Evolutionary conservation across 2,113 vertebrate genomes (phyloP).

Genomic region (Podocnemis expansa): DNA sequence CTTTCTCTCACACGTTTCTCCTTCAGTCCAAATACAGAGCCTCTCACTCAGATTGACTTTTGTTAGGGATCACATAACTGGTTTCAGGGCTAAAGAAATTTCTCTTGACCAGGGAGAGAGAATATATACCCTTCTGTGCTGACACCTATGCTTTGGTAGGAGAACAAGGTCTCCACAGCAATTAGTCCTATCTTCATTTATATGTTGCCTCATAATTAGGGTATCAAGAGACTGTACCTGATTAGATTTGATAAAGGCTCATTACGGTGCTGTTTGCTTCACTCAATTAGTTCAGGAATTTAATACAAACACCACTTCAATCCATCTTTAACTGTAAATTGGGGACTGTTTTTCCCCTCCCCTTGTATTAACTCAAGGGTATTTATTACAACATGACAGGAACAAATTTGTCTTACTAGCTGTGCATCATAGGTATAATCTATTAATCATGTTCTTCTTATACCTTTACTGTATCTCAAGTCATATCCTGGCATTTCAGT

Average conservation of each 20-base stretch:
- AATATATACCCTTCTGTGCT: not conserved
- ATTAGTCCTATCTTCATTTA: conserved; percentile 47
- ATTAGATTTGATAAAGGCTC: conserved; percentile 47
- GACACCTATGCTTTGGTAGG: not conserved
- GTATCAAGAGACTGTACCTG: not conserved
- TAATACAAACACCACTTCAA: not conserved
- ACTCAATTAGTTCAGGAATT: conserved; percentile 5
- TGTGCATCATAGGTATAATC: not conserved
- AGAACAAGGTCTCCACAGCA: not conserved
- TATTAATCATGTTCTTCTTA: not conserved
- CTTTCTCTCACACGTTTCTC: not conserved
- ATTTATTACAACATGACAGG: not conserved
- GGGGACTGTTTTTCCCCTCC: not conserved
- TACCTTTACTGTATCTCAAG: not conserved
- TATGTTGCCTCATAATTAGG: conserved; percentile 1
- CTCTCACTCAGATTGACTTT: fast-evolving
- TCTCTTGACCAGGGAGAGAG: not conserved
- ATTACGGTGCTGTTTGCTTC: not conserved
- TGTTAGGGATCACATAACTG: fast-evolving
- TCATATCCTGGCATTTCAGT: fast-evolving
- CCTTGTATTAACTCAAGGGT: not conserved
- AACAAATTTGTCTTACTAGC: not conserved
- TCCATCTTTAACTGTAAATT: not conserved
- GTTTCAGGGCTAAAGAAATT: not conserved
- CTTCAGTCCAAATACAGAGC: not conserved